Evolutionary conservation across 2,888 invertebrate genomes (phyloP).

Genomic region (Acleris literana): DNA sequence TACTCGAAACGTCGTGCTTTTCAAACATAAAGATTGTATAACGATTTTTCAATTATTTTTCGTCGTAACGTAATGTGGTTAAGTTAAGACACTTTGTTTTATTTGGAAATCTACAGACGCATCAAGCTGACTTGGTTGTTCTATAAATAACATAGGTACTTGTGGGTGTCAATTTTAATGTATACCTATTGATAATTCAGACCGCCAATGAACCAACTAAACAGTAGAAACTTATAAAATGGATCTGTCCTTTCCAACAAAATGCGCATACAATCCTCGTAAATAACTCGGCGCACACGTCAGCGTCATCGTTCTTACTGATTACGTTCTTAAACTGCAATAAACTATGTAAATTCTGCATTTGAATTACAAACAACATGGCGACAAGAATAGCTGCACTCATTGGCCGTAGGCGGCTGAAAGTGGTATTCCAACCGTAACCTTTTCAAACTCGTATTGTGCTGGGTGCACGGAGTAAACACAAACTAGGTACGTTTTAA

Average conservation of each 20-base stretch:
- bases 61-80: neutral
- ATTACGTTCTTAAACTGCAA: constrained; percentile 73
- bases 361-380: constrained; percentile 72
- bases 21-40: constrained; percentile 20
- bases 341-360: constrained; percentile 74
- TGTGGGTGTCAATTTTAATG: neutral
- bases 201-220: neutral
- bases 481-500: constrained; percentile 41
- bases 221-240: neutral
- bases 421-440: constrained; percentile 51
- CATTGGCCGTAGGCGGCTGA: constrained; percentile 48
- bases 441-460: no score
- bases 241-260: neutral
- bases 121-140: neutral
- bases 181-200: neutral
- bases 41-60: constrained; percentile 1
- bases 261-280: constrained; percentile 46
- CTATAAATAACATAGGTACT: neutral
- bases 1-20: constrained; percentile 43
- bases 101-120: neutral
- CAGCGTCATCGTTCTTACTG: constrained; percentile 60
- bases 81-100: neutral
- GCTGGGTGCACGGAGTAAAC: no score
- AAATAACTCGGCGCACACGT: constrained; percentile 37
- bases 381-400: constrained; percentile 48